These are phyloP conservation scores for Lepidothrix coronata DNA, from an alignment of 2,113 vertebrate genomes.

Conservation along the genomic window DNA sequence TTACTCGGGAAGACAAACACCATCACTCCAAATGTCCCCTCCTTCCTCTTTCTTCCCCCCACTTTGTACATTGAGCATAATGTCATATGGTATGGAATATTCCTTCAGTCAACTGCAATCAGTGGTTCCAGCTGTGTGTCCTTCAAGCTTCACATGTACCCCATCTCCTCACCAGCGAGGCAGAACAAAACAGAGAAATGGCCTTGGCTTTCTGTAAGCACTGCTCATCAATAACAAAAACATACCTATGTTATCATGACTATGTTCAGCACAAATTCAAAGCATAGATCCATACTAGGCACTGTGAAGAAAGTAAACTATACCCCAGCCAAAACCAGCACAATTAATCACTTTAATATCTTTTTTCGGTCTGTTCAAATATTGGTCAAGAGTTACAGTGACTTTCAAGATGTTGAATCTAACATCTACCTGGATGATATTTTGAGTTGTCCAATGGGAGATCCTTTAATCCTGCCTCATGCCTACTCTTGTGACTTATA, in stretches of 20 bases:
- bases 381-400: neutral
- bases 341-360: neutral
- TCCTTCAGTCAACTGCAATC: neutral
- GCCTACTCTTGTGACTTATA: neutral
- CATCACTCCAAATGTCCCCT: fast-evolving
- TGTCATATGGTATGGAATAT: fast-evolving
- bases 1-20: fast-evolving
- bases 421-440: neutral
- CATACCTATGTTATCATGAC: neutral
- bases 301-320: neutral
- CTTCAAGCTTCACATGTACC: fast-evolving
- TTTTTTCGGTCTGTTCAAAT: neutral
- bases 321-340: neutral
- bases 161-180: fast-evolving
- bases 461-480: neutral
- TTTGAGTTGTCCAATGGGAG: neutral
- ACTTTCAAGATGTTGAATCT: neutral
- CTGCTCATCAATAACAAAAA: neutral
- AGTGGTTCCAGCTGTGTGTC: fast-evolving
- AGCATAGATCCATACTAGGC: neutral
- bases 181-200: fast-evolving
- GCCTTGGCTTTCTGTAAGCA: no score
- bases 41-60: fast-evolving
- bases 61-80: fast-evolving
- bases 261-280: neutral